Percentiles rank a stretch among this genome's conserved stretches.
Conservation (phyloP, 2,113 vertebrate genomes). For the Romanogobio albipinnatus region DNA sequence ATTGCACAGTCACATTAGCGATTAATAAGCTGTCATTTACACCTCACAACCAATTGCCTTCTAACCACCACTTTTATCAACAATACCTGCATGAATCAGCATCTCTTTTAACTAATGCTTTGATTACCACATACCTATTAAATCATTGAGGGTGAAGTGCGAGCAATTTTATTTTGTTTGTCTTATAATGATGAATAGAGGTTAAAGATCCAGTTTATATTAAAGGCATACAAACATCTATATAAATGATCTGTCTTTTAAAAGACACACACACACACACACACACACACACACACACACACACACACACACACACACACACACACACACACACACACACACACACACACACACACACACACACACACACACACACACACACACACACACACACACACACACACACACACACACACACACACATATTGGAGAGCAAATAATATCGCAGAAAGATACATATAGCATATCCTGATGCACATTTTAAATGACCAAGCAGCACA, state of each 20-base stretch:
- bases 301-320: not conserved
- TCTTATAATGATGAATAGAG: slow-evolving; percentile 24
- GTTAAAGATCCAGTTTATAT: slow-evolving; percentile 46
- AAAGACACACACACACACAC: not conserved
- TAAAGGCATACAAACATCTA: slow-evolving; percentile 25
- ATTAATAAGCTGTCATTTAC: slow-evolving; percentile 33
- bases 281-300: not conserved
- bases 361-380: not conserved
- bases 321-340: not conserved
- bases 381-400: not conserved
- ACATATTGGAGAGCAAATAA: not conserved
- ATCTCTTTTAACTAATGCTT: slow-evolving; percentile 41
- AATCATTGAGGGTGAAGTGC: slow-evolving; percentile 3
- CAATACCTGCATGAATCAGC: slow-evolving; percentile 52
- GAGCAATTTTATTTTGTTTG: slow-evolving; percentile 35
- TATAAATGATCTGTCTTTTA: slow-evolving; percentile 38
- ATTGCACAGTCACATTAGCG: slow-evolving; percentile 32
- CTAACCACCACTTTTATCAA: slow-evolving; percentile 47
- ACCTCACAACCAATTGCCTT: slow-evolving; percentile 38
- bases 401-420: not conserved
- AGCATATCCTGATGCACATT: not conserved
- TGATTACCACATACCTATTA: slow-evolving; percentile 30
- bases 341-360: too few species aligned
- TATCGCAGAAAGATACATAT: not conserved
- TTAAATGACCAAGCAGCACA: too few species aligned